Evolutionary conservation across 2,113 vertebrate genomes (phyloP), one percentile per base, ranked within the genome.

Genomic region (Cebidichthys violaceus): DNA sequence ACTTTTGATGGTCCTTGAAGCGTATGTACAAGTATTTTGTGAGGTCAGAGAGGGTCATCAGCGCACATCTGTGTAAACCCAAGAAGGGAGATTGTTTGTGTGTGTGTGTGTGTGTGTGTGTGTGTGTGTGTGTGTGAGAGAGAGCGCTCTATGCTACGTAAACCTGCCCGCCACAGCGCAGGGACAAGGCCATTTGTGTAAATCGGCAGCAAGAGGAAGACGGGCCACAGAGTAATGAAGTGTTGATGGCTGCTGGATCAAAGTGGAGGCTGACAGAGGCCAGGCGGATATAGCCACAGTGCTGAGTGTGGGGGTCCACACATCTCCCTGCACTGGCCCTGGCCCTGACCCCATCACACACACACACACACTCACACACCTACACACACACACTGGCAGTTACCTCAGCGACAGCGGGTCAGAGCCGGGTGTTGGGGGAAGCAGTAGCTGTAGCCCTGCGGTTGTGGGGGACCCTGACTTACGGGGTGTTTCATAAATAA

Each of bases 221-320:
- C 84, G 31, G 86, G 77, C 86, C 73, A 29, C 81, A 75, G 89
- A 91, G 83, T 92, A 94, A 95, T 95, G 92, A 94, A 92, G 92
- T 95, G 94, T 91, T 89, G 89, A 93, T 91, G 91, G 86, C 84
- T 83, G 75, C 82, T 37, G 90, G 92, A 94, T 95, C 91, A 94
- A 92, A 93, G 93, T 52, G 71, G 59, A 82, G 89, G 86, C 45
- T 87, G 92, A 92, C 88, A 86, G 89, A 88, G 89, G 89, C 86
- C 91, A 71, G 90, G 88, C 83, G 89, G 91, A 93, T 90, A 67
- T 27, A 82, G 87, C 85, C 88, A 14, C 88, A 66, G 82, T 24
- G 62, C 89, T 86, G 87, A 92, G 91, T 89, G 92, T 87, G 77
- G 89, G 86, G 91, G 86, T 88, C 86, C 88, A 89, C 88, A 89